Evolutionary conservation across 2,888 invertebrate genomes (phyloP).

Genomic region (Zygogramma bicolorata): DNA sequence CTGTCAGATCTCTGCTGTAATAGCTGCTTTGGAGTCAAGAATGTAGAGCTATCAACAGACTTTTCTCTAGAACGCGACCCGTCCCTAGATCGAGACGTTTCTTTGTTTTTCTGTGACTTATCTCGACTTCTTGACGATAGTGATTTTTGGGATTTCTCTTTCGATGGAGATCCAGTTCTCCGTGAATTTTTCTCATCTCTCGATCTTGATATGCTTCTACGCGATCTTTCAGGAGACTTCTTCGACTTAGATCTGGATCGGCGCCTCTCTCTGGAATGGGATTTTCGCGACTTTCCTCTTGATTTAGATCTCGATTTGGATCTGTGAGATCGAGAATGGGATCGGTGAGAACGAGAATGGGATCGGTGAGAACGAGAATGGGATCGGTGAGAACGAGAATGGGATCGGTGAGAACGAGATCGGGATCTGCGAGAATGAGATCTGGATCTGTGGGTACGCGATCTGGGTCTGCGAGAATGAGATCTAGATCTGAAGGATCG

Average conservation of each 20-base stretch:
- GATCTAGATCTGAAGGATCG: constrained; percentile 40
- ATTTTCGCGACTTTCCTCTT: constrained; percentile 26
- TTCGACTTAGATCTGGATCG: constrained; percentile 30
- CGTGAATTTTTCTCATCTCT: constrained; percentile 21
- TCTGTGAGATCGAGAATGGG: constrained; percentile 46
- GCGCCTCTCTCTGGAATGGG: not conserved
- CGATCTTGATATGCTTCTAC: constrained; percentile 42
- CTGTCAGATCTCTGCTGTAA: constrained; percentile 46
- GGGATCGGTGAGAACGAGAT: constrained; percentile 43
- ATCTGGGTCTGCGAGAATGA: constrained; percentile 57
- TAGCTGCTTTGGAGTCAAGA: constrained; percentile 61
- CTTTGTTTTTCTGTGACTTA: constrained; percentile 15
- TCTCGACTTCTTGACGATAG: constrained; percentile 20
- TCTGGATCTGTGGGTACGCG: constrained; percentile 44
- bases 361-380: constrained; percentile 53
- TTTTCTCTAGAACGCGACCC: constrained; percentile 45
- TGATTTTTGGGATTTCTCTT: constrained; percentile 33
- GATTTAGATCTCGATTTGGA: constrained; percentile 51
- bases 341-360: constrained; percentile 51
- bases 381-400: constrained; percentile 32
- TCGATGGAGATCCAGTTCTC: constrained; percentile 29
- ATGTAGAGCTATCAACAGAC: constrained; percentile 62
- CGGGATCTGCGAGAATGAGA: constrained; percentile 52
- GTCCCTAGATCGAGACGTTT: constrained; percentile 28
- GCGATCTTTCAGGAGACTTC: constrained; percentile 35